Base-by-base conservation (phyloP, 2,888 invertebrate species). In the Theodoxus fluviatilis region DNA sequence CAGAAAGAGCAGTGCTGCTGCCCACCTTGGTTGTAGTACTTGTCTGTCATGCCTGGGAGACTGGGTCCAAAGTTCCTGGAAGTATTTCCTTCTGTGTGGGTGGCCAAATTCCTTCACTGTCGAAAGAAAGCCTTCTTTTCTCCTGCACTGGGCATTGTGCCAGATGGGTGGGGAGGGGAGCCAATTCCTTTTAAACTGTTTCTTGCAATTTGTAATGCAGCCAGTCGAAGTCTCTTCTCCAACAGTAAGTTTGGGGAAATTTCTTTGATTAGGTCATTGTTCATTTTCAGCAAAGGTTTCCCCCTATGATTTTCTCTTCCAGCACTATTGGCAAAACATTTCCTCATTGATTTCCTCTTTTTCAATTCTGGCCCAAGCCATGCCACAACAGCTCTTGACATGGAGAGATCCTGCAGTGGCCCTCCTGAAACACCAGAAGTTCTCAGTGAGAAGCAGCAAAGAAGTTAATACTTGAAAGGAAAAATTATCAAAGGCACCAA, bases 21-120 rank as follows among this genome's bases (percentile, higher is more conserved):
- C 57, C 43, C 40, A n/a, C n/a, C n/a, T n/a, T n/a, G n/a, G n/a
- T 67, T 38, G 12, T 25, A 55, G 22, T 72, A 72, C 22, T 67
- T 72, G 3, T 65, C 63, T 31, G 25, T 35, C 38, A 15, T 22
- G 33, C 52, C 38, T 18, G 25, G 33, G 12, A 49, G 43, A 22
- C 33, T n/a, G n/a, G n/a, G 6, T 22, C 67, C 69, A 70, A 72
- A 72, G 25, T 52, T 55, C 37, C 72, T 52, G 0, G 69, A 38
- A 43, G 33, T n/a, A n/a, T 28, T 69, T 72, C 72, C 18, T 22
- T 22, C 15, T 31, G 28, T 37, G 4, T 22, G n/a, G 18, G 9
- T 1, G 38, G 0, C 12, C 35, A 37, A 35, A 22, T 1, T n/a
- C n/a, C 9, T 18, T 40, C 2, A 28, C 9, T 15, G 22, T 18